Evolutionary conservation across 23 tunicate genomes (phyloP), one percentile per base, ranked within the genome.

Genomic region (Clavelina lepadiformis): DNA sequence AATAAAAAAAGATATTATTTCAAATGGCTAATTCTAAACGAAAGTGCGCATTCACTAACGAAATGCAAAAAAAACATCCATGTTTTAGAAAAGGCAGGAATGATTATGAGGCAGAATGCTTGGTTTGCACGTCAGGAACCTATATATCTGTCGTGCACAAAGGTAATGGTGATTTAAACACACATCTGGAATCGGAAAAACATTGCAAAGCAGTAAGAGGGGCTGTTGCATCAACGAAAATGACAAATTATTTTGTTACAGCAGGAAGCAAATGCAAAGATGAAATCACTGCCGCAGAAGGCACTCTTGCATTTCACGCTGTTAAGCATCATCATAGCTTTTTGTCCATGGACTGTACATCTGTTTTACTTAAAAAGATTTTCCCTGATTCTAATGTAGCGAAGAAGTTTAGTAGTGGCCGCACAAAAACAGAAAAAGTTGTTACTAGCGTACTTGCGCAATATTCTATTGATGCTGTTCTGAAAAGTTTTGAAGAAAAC

Each of bases 401-500:
- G 58, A 13, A 53, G 58, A 53, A 53, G 58, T 60, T 28, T 29
- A 6, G 15, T 60, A 23, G 66, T 60, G 66, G 46, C 46, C 66
- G 46, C 46, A 28, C 66, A 60, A 60, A 60, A n/a, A 60, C 46
- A 60, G 66, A 60, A 60, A n/a, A n/a, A n/a, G n/a, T n/a, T n/a
- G n/a, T n/a, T n/a, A n/a, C n/a, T n/a, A n/a, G n/a, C n/a, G n/a
- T n/a, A n/a, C n/a, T n/a, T n/a, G n/a, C n/a, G 29, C 71, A 38
- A 41, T 38, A 38, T 41, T 65, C 74, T 49, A 68, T 68, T 51
- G 65, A 68, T 52, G 61, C 65, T 52, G 74, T 28, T 51, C 61
- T 68, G 61, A 19, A 68, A 68, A 68, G 67, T 68, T 21, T 68
- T 68, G 33, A 68, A 68, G 32, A 68, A 55, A 68, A 68, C 35